phyloP scores from a whole-genome alignment of 2,888 invertebrate genomes.

The Eucera pruinosa region DNA sequence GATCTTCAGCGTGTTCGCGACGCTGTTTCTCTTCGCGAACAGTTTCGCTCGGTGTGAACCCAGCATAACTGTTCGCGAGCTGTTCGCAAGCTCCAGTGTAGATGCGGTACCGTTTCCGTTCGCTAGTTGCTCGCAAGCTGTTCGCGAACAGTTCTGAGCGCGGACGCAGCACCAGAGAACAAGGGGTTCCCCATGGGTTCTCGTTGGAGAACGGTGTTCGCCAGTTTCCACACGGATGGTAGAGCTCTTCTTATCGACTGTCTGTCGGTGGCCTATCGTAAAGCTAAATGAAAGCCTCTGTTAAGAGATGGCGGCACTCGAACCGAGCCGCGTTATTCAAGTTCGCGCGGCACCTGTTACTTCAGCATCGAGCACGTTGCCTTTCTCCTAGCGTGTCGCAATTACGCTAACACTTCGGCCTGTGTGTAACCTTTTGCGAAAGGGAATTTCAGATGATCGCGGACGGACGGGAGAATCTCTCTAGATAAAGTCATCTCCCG shows the following conservation, averaged over 20 bases:
- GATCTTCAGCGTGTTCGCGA: too few relatives aligned
- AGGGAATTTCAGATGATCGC: constrained; percentile 21
- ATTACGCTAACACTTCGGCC: constrained; percentile 35
- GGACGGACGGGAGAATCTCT: neutral
- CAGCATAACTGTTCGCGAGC: too few relatives aligned
- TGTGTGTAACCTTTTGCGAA: constrained; percentile 58
- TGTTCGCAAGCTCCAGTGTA: too few relatives aligned
- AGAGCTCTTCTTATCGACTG: constrained; percentile 64
- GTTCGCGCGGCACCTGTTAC: constrained; percentile 48
- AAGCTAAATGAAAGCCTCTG: constrained; percentile 23
- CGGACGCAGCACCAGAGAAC: too few relatives aligned
- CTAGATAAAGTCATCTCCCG: neutral
- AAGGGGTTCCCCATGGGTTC: too few relatives aligned
- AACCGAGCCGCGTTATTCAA: constrained; percentile 39
- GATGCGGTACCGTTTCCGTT: too few relatives aligned
- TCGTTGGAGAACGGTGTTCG: neutral
- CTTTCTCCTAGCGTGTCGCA: constrained; percentile 58
- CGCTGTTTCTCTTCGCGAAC: too few relatives aligned
- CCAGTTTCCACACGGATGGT: neutral
- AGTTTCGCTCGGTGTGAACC: too few relatives aligned
- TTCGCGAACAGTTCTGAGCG: too few relatives aligned
- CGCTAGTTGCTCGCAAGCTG: too few relatives aligned
- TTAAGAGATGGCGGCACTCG: constrained; percentile 72
- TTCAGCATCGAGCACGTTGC: constrained; percentile 60
- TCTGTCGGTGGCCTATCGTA: constrained; percentile 6